These are phyloP conservation scores for Agriopis aurantiaria DNA, from an alignment of 2,888 invertebrate species.

Conservation along the genomic window DNA sequence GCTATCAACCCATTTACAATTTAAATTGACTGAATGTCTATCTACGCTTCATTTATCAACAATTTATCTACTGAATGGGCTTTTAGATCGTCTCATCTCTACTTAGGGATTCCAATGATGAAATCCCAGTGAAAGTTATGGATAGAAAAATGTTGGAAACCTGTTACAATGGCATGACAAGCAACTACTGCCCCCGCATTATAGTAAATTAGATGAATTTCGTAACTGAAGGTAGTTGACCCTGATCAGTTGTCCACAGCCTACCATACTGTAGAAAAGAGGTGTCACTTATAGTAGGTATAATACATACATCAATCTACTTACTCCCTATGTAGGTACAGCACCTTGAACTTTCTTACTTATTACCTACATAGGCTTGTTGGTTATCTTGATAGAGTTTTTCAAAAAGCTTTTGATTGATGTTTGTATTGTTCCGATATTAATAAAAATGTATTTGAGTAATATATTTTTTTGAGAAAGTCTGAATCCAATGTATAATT, in stretches of 20 bases:
- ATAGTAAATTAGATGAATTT: slow-evolving; percentile 38
- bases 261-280: neutral
- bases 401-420: too few relatives aligned
- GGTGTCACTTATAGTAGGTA: neutral
- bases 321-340: too few relatives aligned
- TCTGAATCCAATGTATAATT: neutral
- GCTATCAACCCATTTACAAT: slow-evolving; percentile 38
- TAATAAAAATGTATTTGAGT: neutral
- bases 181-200: slow-evolving; percentile 37
- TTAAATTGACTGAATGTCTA: slow-evolving; percentile 32
- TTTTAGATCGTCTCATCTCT: slow-evolving; percentile 31
- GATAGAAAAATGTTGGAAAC: slow-evolving; percentile 52
- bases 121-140: slow-evolving; percentile 58
- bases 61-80: slow-evolving; percentile 39
- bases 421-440: too few relatives aligned
- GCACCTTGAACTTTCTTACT: too few relatives aligned
- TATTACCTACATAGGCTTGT: too few relatives aligned
- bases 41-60: slow-evolving; percentile 27
- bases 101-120: slow-evolving; percentile 47
- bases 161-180: slow-evolving; percentile 45
- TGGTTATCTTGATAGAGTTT: too few relatives aligned
- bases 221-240: slow-evolving; percentile 47
- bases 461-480: neutral
- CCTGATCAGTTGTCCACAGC: slow-evolving; percentile 26
- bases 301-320: neutral